Base-by-base conservation (phyloP, 53 echinoderm and acorn worm species). In the Zoroaster sp. region DNA sequence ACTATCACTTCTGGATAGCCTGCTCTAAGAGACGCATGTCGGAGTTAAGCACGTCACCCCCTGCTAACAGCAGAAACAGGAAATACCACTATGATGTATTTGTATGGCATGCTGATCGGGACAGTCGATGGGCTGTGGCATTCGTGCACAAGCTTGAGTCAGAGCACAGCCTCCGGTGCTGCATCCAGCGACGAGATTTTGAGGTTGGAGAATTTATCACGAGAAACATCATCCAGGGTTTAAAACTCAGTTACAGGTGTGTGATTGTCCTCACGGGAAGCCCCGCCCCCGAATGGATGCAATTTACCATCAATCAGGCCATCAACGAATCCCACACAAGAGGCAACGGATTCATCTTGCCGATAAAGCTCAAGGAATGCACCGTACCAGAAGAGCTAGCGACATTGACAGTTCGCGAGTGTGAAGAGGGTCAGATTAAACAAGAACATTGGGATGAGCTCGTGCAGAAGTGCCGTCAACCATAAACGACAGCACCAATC, bases 141-240 rank as follows among this genome's bases (percentile, higher is more conserved):
- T 91, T 95, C 30, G 46, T 95, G 14, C 54, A 86, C 89, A 93
- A 89, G 33, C 69, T 95, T 0, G 95, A 95, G 72, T 70, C 78
- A 3, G 81, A 92, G 65, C 80, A 86, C 40, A 67, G 67, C 1
- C 43, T 91, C 13, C 35, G 80, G 9, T 91, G 91, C 4, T 89
- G 95, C 71, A 87, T 93, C 46, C 76, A 87, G 13, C 86, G 89
- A 59, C 40, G 95, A 53, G 95, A 95, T 63, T 95, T 95, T 49
- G 46, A 17, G 21, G 30, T 90, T 0, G 95, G 95, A 2, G 87
- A 55, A 15, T 63, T 72, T 6, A 28, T 40, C 4, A 12, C 34
- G 0, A 40, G 59, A 2, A 91, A 91, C 40, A 85, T 86, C 4
- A 14, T 68, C 36, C 35, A 42, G 2, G 87, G 88, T 54, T 70